Evolutionary conservation across 1,140 invertebrate genomes (phyloP).

Genomic region (Charaxes varanes): DNA sequence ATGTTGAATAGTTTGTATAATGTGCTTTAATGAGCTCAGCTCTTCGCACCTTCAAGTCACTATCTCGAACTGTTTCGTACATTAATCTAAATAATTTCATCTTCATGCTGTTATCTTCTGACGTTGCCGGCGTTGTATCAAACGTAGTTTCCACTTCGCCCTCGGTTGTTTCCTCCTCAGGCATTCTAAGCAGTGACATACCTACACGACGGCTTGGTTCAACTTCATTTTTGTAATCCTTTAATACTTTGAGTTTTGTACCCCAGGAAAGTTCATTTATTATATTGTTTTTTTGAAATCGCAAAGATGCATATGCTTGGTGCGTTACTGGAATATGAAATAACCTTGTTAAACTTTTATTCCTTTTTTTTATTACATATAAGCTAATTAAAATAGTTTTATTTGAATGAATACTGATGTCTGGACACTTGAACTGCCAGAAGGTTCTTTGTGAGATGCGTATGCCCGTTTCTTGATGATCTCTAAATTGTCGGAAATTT

Average conservation of each 20-base stretch:
- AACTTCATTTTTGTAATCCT: conserved; percentile 7
- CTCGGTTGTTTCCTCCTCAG: background rate
- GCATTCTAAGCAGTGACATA: conserved; percentile 9
- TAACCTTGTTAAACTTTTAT: no score
- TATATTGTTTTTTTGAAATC: conserved; percentile 21
- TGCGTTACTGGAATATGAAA: conserved; percentile 1
- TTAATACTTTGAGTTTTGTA: conserved; percentile 26
- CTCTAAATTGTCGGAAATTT: no score
- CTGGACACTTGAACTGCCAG: no score
- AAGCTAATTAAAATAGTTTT: no score
- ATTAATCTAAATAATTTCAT: conserved; percentile 50
- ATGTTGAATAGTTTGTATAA: conserved; percentile 37
- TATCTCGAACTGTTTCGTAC: conserved; percentile 50
- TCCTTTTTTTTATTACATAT: no score
- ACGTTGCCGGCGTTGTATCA: background rate
- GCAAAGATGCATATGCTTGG: no score
- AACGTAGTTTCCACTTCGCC: background rate
- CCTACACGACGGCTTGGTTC: conserved; percentile 11
- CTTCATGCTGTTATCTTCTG: conserved; percentile 43
- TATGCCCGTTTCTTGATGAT: no score
- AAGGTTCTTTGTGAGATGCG: no score
- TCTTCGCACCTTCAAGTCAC: conserved; percentile 41
- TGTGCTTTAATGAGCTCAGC: conserved; percentile 35
- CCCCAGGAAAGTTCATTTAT: conserved; percentile 37
- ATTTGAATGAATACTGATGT: no score